A percentile compares a stretch with the other conserved stretches of the same genome.
Evolutionary conservation across 2,888 invertebrate genomes (phyloP).

Genomic region (Chrysotoxum bicinctum): DNA sequence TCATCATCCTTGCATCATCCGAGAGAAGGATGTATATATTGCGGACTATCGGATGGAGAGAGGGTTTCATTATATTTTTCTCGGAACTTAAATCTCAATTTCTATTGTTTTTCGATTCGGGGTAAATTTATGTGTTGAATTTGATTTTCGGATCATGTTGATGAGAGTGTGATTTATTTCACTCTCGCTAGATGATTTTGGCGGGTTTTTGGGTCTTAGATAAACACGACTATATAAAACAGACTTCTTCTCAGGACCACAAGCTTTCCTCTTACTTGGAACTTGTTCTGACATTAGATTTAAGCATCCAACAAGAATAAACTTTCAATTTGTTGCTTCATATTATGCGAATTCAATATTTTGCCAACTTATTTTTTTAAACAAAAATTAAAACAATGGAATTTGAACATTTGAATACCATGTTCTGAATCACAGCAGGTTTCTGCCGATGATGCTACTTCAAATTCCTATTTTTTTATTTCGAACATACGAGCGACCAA

Average conservation of each 20-base stretch:
- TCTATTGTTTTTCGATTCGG: slow-evolving; percentile 49
- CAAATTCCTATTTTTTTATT: not conserved
- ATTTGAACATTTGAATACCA: slow-evolving; percentile 11
- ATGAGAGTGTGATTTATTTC: slow-evolving; percentile 70
- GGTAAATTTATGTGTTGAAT: slow-evolving; percentile 56
- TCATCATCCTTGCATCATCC: not conserved
- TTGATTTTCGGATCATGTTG: slow-evolving; percentile 34
- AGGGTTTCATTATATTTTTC: slow-evolving; percentile 64
- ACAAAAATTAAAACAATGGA: slow-evolving; percentile 9
- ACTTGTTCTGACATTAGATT: not conserved
- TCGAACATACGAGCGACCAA: not conserved
- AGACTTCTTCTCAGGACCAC: too few relatives aligned
- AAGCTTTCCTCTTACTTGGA: not conserved
- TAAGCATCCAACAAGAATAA: not conserved
- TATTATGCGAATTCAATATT: slow-evolving; percentile 8
- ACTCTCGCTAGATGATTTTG: slow-evolving; percentile 54
- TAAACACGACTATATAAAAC: not conserved
- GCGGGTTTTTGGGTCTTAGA: slow-evolving; percentile 40
- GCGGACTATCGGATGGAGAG: not conserved
- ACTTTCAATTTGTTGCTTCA: not conserved
- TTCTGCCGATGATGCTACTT: slow-evolving; percentile 15
- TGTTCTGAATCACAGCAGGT: slow-evolving; percentile 50
- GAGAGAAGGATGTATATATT: not conserved
- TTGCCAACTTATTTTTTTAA: not conserved
- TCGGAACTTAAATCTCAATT: slow-evolving; percentile 51